phyloP scores from a whole-genome alignment of 2,797 vertebrate species.

The Cercopithecus mitis region DNA sequence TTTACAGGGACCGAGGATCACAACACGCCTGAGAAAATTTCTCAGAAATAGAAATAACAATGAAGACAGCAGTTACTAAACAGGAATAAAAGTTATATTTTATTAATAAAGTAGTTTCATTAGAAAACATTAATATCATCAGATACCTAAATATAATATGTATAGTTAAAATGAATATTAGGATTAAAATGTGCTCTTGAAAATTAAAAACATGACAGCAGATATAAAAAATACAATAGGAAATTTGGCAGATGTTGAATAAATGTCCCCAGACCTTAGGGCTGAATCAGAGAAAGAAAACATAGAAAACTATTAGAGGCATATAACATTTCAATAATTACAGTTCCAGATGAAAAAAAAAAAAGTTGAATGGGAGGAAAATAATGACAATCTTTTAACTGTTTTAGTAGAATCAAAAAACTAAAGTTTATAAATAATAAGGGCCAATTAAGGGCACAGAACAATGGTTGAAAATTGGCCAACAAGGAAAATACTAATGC shows the following conservation, averaged over 20 bases:
- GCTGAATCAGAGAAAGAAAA: not conserved
- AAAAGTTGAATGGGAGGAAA: not conserved
- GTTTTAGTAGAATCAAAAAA: not conserved
- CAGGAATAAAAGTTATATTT: not conserved
- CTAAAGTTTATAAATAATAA: not conserved
- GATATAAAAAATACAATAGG: not conserved
- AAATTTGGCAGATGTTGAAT: not conserved
- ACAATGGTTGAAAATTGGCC: not conserved
- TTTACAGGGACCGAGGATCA: not conserved
- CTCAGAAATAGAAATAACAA: not conserved
- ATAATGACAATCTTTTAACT: not conserved
- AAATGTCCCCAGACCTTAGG: not conserved
- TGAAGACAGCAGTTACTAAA: not conserved
- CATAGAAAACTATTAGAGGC: not conserved
- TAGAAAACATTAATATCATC: not conserved
- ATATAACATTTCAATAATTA: not conserved
- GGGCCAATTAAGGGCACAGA: not conserved
- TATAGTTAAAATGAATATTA: not conserved
- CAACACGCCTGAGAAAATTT: not conserved
- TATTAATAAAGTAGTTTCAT: not conserved
- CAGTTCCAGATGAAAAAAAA: not conserved
- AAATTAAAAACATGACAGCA: not conserved
- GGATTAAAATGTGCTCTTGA: not conserved
- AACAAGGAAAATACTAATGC: not conserved
- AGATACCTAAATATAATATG: not conserved